phyloP scores from a whole-genome alignment of 2,888 invertebrate species.

The Papilio demoleus region DNA sequence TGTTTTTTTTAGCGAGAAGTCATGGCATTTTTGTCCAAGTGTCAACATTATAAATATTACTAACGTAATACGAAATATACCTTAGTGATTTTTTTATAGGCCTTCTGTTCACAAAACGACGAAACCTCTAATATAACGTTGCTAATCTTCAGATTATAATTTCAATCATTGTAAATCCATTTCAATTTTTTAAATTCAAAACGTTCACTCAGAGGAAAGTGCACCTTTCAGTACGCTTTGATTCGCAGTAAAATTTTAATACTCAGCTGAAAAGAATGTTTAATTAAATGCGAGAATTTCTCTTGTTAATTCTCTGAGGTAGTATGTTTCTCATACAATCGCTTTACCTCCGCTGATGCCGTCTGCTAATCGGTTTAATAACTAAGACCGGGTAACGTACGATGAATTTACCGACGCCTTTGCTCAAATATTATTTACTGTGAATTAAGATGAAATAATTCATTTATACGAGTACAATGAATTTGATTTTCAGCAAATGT shows the following conservation, averaged over 20 bases:
- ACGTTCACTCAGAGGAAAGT: not conserved
- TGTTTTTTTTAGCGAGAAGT: no score
- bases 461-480: conserved; percentile 13
- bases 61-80: no score
- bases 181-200: not conserved
- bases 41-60: no score
- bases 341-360: not conserved
- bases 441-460: conserved; percentile 22
- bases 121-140: no score
- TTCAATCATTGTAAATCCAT: no score
- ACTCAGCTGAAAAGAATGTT: conserved; percentile 8
- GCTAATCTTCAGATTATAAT: no score
- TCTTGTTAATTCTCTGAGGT: conserved; percentile 4
- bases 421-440: conserved; percentile 27
- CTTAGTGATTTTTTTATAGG: no score
- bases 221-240: not conserved
- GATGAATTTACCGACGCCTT: not conserved
- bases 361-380: conserved; percentile 3
- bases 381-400: conserved; percentile 19
- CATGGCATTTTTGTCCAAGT: no score
- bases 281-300: conserved; percentile 20
- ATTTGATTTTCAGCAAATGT: conserved; percentile 23
- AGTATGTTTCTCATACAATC: conserved; percentile 19
- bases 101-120: no score
- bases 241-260: conserved; percentile 3